phyloP scores from a whole-genome alignment of 64 coral and sea anemone species.

The Montipora sp. region DNA sequence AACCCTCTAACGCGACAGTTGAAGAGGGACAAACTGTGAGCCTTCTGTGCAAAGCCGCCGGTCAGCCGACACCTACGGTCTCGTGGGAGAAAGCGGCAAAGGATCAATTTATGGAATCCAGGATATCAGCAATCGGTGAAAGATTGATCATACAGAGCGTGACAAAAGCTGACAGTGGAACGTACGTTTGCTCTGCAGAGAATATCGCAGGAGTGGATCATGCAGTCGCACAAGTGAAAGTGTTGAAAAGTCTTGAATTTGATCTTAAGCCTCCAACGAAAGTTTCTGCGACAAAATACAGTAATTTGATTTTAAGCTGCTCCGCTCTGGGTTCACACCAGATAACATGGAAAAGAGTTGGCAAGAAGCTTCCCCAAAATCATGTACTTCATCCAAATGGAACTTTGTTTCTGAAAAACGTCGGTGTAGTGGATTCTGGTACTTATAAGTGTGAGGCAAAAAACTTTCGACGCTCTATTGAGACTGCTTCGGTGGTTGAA shows the following conservation, averaged over 20 bases:
- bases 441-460: slow-evolving; percentile 12
- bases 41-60: slow-evolving; percentile 19
- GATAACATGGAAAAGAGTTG: background rate
- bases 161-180: slow-evolving; percentile 9
- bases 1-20: background rate
- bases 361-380: background rate
- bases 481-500: background rate
- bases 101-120: background rate
- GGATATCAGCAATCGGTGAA: background rate
- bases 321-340: background rate
- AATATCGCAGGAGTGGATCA: slow-evolving; percentile 28
- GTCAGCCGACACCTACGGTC: slow-evolving; percentile 24
- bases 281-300: background rate
- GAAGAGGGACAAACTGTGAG: slow-evolving; percentile 43
- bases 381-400: slow-evolving; percentile 34
- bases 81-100: slow-evolving; percentile 26
- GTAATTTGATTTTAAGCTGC: background rate
- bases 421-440: background rate
- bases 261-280: background rate
- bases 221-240: background rate
- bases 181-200: slow-evolving; percentile 8
- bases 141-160: background rate
- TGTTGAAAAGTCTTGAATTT: slow-evolving; percentile 34
- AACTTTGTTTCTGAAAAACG: slow-evolving; percentile 5
- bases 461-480: background rate